Evolutionary conservation across 2,113 vertebrate genomes (phyloP), one percentile per base, ranked within the genome.

Genomic region (Antigone vipio): DNA sequence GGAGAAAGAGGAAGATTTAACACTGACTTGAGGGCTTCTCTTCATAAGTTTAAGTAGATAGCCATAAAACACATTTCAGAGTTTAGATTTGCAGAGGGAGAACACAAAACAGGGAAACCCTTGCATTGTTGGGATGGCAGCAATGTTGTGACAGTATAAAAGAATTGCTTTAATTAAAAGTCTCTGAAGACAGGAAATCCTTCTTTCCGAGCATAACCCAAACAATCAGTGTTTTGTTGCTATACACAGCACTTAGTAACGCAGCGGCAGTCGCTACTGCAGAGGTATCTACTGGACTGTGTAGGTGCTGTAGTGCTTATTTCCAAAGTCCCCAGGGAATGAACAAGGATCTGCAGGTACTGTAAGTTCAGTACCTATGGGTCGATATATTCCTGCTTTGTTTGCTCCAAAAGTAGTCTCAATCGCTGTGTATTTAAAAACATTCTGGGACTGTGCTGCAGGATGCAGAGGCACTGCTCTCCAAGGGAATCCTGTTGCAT

Each of bases 131-230:
- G 82, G 66, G 50, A 35, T 85, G 77, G 85, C 88, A 92, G 91
- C 55, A 44, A 1, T 60, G 69, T 69, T 75, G 74, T 90, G 89
- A 79, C 87, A 91, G n/a, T 40, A 27, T 34, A 40, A 87, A 97
- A 89, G 20, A 76, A 95, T 91, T 69, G 77, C 77, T 97, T 95
- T 97, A 97, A 93, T 95, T 94, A 96, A 89, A 92, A 89, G 56
- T 49, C 52, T 85, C 58, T 64, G 53, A 82, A 84, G 86, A 71
- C 60, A 78, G 69, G 77, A 89, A 87, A 87, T 87, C 62, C 38
- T 87, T 92, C 79, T 76, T 93, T 66, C 30, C n/a, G 45, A 75
- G 81, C 66, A 34, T n/a, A 76, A 62, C 66, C 49, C 80, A 72
- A 73, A 68, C 58, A 40, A 56, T 26, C 11, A 17, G 35, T 30